A percentile compares a stretch with the other conserved stretches of the same genome.
phyloP scores from a whole-genome alignment of 2,797 vertebrate species.

The Sebastes cheni region DNA sequence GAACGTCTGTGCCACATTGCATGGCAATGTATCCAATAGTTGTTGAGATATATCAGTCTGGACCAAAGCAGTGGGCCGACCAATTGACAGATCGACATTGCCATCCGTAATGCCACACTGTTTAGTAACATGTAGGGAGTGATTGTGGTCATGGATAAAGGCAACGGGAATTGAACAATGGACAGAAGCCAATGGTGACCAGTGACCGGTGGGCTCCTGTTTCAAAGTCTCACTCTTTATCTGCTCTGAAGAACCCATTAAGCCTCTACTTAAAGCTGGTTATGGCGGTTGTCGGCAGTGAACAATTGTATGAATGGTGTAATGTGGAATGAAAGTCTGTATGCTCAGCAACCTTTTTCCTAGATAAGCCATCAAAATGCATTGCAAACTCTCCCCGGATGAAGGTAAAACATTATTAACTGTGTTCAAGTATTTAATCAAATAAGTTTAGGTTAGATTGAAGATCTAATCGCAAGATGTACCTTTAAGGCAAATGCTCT shows the following conservation, averaged over 20 bases:
- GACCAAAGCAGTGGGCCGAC: too few species aligned
- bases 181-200: too few species aligned
- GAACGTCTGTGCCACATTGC: too few species aligned
- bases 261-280: not conserved
- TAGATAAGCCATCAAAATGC: not conserved
- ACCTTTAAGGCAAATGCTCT: conserved; percentile 50
- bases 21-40: not conserved
- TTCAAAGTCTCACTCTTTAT: not conserved
- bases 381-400: conserved; percentile 11
- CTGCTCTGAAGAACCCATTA: not conserved
- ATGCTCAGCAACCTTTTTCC: not conserved
- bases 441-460: conserved; percentile 59
- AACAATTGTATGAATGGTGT: not conserved
- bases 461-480: conserved; percentile 53
- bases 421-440: conserved; percentile 51
- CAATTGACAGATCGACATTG: too few species aligned
- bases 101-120: too few species aligned
- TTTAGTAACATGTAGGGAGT: too few species aligned
- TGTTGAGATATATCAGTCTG: not conserved
- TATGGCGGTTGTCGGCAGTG: not conserved
- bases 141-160: too few species aligned
- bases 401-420: conserved; percentile 45
- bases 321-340: not conserved
- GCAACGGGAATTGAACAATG: too few species aligned
- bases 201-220: not conserved